phyloP scores from a whole-genome alignment of 2,888 invertebrate genomes.

The Cerceris ruficornis region DNA sequence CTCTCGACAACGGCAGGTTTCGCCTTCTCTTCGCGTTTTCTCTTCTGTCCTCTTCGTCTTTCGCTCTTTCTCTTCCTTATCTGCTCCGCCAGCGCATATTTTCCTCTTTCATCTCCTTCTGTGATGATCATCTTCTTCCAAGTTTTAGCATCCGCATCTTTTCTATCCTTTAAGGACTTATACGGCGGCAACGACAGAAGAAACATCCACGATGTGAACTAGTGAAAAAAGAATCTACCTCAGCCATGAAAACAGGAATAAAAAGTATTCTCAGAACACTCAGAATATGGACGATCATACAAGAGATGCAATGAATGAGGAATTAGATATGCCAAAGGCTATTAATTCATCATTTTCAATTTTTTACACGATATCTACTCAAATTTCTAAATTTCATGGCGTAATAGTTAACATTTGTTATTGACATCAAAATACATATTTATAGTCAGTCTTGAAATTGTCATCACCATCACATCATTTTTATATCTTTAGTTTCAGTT shows the following conservation, averaged over 20 bases:
- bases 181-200: constrained; percentile 68
- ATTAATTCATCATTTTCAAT: too few relatives aligned
- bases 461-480: too few relatives aligned
- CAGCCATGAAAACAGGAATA: neutral
- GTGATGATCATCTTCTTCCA: constrained; percentile 63
- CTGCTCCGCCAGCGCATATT: constrained; percentile 54
- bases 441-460: too few relatives aligned
- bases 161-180: constrained; percentile 59
- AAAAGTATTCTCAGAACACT: neutral
- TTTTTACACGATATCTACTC: too few relatives aligned
- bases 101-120: constrained; percentile 55
- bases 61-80: constrained; percentile 7
- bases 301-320: too few relatives aligned
- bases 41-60: neutral
- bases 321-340: too few relatives aligned
- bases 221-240: neutral
- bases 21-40: neutral
- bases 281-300: too few relatives aligned
- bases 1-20: constrained; percentile 6
- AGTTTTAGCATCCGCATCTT: constrained; percentile 51
- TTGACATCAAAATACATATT: too few relatives aligned
- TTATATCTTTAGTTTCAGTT: too few relatives aligned
- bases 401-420: too few relatives aligned
- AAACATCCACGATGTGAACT: constrained; percentile 70
- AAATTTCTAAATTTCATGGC: too few relatives aligned